phyloP scores from a whole-genome alignment of 1,140 invertebrate genomes.

The Penaeus chinensis region DNA sequence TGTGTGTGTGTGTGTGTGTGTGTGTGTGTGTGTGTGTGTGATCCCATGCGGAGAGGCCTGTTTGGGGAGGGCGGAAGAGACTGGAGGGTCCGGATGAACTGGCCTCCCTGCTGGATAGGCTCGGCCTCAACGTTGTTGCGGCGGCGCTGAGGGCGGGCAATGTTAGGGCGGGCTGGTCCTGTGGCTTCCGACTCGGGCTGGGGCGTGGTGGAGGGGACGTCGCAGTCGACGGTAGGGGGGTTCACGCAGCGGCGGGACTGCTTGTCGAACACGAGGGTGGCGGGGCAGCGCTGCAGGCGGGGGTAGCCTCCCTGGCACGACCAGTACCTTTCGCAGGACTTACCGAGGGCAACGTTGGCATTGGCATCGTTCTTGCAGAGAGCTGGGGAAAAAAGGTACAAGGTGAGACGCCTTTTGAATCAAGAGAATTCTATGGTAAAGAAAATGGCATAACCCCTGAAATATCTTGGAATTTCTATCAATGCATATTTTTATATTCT shows the following conservation, averaged over 20 bases:
- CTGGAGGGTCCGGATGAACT: constrained; percentile 1
- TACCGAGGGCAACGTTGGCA: constrained; percentile 81
- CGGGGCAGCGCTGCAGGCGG: constrained; percentile 87
- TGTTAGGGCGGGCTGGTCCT: constrained; percentile 22
- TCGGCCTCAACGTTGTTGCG: constrained; percentile 3
- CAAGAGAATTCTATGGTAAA: no score
- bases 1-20: not conserved
- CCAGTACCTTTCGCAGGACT: constrained; percentile 94
- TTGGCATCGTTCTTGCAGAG: constrained; percentile 90
- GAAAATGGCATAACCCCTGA: no score
- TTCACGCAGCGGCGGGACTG: constrained; percentile 85
- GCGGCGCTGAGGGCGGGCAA: constrained; percentile 35
- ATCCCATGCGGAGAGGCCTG: no score
- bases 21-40: not conserved
- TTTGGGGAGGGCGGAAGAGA: not conserved
- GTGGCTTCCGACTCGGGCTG: constrained; percentile 31
- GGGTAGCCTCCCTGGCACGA: constrained; percentile 93
- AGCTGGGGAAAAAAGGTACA: constrained; percentile 72
- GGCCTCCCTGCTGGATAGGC: constrained; percentile 34
- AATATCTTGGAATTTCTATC: no score
- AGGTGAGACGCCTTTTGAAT: not conserved
- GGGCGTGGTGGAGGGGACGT: constrained; percentile 67
- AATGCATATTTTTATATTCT: no score
- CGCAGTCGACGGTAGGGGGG: constrained; percentile 88
- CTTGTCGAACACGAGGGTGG: constrained; percentile 90